phyloP scores from a whole-genome alignment of 2,888 invertebrate genomes.

The Thymelicus acteon region DNA sequence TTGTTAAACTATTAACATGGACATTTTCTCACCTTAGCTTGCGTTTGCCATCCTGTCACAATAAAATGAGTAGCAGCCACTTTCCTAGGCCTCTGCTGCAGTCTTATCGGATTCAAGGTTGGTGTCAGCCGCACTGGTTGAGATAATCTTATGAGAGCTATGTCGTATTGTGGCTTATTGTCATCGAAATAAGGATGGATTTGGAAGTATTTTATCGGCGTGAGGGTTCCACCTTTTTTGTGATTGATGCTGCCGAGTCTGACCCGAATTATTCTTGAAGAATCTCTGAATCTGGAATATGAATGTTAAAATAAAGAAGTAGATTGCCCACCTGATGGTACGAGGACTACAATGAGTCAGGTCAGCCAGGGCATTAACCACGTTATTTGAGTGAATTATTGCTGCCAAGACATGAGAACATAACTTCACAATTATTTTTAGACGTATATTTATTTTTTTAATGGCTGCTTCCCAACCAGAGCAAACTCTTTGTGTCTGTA shows the following conservation, averaged over 20 bases:
- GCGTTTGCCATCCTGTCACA: conserved; percentile 63
- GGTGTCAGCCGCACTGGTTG: conserved; percentile 51
- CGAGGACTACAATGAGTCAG: no score
- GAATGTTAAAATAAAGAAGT: background rate
- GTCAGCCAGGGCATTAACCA: no score
- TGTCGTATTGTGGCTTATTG: conserved; percentile 61
- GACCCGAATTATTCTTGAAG: conserved; percentile 57
- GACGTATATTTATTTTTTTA: no score
- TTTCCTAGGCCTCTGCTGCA: conserved; percentile 50
- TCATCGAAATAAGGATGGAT: conserved; percentile 71
- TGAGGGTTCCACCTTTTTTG: conserved; percentile 61
- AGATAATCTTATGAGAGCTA: conserved; percentile 64
- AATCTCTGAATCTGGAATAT: conserved; percentile 58
- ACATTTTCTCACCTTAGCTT: conserved; percentile 34
- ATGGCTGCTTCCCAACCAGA: no score
- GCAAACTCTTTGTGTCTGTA: no score
- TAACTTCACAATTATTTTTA: no score
- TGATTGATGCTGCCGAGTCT: conserved; percentile 71
- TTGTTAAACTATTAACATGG: no score
- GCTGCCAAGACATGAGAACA: no score
- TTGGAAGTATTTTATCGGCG: conserved; percentile 62
- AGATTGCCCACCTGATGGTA: no score
- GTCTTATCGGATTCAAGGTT: conserved; percentile 55
- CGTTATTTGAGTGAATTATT: no score
- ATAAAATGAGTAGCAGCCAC: conserved; percentile 63